phyloP scores from a whole-genome alignment of 23 tunicate species.

The Oikopleura albicans region DNA sequence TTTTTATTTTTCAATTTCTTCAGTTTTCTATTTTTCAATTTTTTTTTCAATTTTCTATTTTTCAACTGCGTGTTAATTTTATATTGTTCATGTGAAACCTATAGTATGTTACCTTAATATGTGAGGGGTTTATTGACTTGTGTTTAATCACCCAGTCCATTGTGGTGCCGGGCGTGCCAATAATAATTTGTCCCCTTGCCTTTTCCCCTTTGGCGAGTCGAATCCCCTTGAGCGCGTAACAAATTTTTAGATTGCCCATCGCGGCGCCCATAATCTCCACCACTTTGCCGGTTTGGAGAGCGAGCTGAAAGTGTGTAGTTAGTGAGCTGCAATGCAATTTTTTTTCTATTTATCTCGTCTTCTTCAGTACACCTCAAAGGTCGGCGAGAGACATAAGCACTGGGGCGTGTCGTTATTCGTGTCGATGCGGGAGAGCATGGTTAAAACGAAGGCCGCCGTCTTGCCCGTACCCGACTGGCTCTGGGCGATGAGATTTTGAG shows the following conservation, averaged over 20 bases:
- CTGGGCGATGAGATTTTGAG: constrained; percentile 92
- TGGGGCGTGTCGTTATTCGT: constrained; percentile 1
- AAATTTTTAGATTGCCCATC: constrained; percentile 35
- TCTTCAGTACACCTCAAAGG: not conserved
- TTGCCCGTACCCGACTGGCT: constrained; percentile 98
- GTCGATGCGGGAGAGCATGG: constrained; percentile 55
- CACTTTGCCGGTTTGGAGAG: constrained; percentile 87
- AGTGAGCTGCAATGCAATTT: too few species aligned
- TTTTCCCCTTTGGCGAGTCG: constrained; percentile 30
- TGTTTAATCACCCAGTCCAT: constrained; percentile 48
- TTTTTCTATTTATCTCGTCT: too few species aligned
- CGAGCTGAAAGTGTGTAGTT: constrained; percentile 39
- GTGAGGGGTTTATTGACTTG: not conserved
- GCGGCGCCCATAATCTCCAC: constrained; percentile 72
- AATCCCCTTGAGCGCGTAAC: constrained; percentile 51
- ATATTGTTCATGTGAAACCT: too few species aligned
- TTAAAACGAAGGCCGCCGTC: constrained; percentile 87
- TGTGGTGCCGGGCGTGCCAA: constrained; percentile 95
- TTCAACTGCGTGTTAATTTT: not conserved
- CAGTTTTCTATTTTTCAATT: too few species aligned
- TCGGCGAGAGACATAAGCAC: not conserved
- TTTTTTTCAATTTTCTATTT: too few species aligned
- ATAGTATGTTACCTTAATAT: not conserved
- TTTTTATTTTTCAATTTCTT: too few species aligned
- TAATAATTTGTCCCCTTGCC: constrained; percentile 56